These are phyloP conservation scores for Prunella himalayana DNA, from an alignment of 2,113 vertebrate genomes.

Conservation along the genomic window DNA sequence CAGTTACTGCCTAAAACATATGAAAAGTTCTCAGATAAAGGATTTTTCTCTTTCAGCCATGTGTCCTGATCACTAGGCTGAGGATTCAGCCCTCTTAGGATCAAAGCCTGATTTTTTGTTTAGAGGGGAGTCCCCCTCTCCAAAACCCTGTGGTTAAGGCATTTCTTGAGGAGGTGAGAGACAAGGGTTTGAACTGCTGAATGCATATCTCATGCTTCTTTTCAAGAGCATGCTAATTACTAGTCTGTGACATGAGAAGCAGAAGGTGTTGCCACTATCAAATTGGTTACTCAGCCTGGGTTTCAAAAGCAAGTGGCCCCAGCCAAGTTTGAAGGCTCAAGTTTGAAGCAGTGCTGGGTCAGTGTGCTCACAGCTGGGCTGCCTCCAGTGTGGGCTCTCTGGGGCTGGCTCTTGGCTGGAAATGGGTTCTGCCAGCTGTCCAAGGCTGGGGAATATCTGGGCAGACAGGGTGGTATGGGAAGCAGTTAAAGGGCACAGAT, in stretches of 20 bases:
- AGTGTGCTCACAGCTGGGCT: fast-evolving
- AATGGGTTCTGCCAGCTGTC: fast-evolving
- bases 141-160: not conserved
- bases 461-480: fast-evolving
- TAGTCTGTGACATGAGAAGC: not conserved
- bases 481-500: not conserved
- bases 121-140: not conserved
- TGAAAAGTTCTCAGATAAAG: not conserved
- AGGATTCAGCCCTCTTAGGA: not conserved
- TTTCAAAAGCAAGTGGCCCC: not conserved
- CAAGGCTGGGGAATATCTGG: not conserved
- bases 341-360: not conserved
- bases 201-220: not conserved
- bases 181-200: not conserved
- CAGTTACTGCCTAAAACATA: conserved; percentile 11
- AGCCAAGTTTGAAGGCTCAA: not conserved
- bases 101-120: not conserved
- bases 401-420: not conserved
- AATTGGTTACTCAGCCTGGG: not conserved
- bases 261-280: not conserved
- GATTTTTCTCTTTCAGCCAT: not conserved
- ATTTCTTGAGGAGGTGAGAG: conserved; percentile 23
- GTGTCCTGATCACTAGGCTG: not conserved
- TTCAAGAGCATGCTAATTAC: not conserved
- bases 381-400: not conserved